Conservation (phyloP, 2,888 invertebrate genomes). For the Hedya salicella region DNA sequence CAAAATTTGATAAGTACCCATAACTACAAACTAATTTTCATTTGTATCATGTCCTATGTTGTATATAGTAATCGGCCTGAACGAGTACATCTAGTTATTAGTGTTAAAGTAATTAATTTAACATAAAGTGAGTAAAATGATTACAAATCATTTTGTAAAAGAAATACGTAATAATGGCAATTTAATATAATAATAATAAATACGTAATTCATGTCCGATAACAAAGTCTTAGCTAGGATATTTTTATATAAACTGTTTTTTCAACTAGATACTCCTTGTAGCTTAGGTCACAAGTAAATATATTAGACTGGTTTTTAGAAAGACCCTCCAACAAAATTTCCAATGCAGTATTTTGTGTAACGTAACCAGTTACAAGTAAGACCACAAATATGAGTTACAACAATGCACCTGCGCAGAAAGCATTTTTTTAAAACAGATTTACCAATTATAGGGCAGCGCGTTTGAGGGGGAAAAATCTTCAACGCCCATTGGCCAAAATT, state of each 20-base stretch:
- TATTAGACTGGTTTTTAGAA: not conserved
- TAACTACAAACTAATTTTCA: no score
- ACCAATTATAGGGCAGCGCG: no score
- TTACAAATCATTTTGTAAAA: slow-evolving; percentile 39
- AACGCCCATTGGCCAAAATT: no score
- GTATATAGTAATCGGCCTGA: slow-evolving; percentile 11
- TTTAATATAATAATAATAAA: slow-evolving; percentile 7
- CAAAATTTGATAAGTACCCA: no score
- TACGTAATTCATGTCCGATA: slow-evolving; percentile 26
- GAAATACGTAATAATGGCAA: slow-evolving; percentile 41
- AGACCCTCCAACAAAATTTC: not conserved
- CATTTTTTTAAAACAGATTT: no score
- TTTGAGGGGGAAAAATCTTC: no score
- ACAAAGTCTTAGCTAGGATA: slow-evolving; percentile 35
- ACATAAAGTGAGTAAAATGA: slow-evolving; percentile 17
- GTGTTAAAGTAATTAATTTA: slow-evolving; percentile 8
- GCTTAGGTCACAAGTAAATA: slow-evolving; percentile 20
- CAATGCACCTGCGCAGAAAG: no score
- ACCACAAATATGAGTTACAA: no score
- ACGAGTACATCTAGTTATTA: slow-evolving; percentile 10
- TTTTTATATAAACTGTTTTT: slow-evolving; percentile 38
- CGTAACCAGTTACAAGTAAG: no score
- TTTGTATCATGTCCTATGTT: no score
- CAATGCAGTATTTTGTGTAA: not conserved
- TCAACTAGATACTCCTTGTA: slow-evolving; percentile 21